Base-by-base conservation (phyloP, 1,140 invertebrate species). In the Physella acuta region DNA sequence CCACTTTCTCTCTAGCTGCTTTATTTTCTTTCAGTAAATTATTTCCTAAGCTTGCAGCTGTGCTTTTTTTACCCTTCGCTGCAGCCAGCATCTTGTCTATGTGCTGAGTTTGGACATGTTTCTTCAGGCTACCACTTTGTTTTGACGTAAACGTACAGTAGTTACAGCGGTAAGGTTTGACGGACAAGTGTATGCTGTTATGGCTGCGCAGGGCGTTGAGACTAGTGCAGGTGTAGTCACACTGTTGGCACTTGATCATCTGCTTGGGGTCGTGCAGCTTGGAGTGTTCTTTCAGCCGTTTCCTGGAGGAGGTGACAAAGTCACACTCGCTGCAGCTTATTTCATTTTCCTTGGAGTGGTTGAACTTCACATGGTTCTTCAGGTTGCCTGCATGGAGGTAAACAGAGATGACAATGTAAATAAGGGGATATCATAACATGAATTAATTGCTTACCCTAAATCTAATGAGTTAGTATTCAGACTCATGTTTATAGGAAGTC, bases 121-220 rank as follows among this genome's bases (percentile, higher is more conserved):
- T 71, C 55, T 76, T 75, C 24, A 82, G 72, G 59, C 79, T 80
- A 0, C 78, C 76, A 34, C 68, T 73, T 71, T 80, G 79, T 39
- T 74, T 76, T 8, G 81, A 81, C 24, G 74, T 74, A 65, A 85
- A 86, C 3, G 75, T 51, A 72, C 86, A 87, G 28, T 76, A 72
- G 14, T 68, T 61, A 70, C 86, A 87, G 1, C 55, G 33, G 71
- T 77, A 86, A 28, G 83, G 85, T 37, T 82, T 81, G 39, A 85
- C 82, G 20, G 81, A 75, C 51, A 80, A 82, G 65, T 87, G 86
- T 8, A 80, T 76, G 87, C 90, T 82, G 30, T 76, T 65, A 68
- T 87, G 86, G 58, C 78, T 78, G 26, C 78, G 80, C 14, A 87
- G 73, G 2, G 76, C 72, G 52, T 69, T 72, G 36, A 71, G 73